Evolutionary conservation across 53 echinoderm and acorn worm genomes (phyloP).

Genomic region (Paelopatides confundens): DNA sequence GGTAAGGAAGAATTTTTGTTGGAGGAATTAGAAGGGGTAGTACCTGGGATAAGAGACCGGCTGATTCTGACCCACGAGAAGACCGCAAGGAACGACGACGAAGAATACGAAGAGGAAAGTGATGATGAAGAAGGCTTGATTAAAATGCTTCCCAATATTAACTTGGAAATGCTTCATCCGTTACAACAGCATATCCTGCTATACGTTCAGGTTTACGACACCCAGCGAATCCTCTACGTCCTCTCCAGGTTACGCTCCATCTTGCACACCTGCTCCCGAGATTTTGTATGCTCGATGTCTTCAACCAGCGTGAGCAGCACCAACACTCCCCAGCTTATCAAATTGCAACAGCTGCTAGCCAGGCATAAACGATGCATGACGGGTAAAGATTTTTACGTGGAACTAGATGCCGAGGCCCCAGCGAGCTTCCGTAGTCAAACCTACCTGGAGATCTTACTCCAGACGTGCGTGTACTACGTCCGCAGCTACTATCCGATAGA

Average conservation of each 20-base stretch:
- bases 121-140: slow-evolving; percentile 44
- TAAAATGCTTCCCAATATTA: slow-evolving; percentile 75
- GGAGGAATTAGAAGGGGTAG: slow-evolving; percentile 88
- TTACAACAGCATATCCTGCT: slow-evolving; percentile 97
- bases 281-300: slow-evolving; percentile 96
- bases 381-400: slow-evolving; percentile 89
- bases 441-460: slow-evolving; percentile 92
- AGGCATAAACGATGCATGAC: slow-evolving; percentile 94
- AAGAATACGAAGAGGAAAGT: not conserved
- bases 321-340: slow-evolving; percentile 96
- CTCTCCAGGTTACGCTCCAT: slow-evolving; percentile 84
- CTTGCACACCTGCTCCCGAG: slow-evolving; percentile 84
- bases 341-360: slow-evolving; percentile 91
- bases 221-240: slow-evolving; percentile 90
- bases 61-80: not conserved
- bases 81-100: slow-evolving; percentile 55
- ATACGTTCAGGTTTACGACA: slow-evolving; percentile 96
- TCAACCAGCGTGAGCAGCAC: slow-evolving; percentile 99
- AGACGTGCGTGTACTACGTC: slow-evolving; percentile 96
- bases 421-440: slow-evolving; percentile 89
- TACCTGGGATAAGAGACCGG: slow-evolving; percentile 65
- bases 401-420: slow-evolving; percentile 86
- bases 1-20: slow-evolving; percentile 79
- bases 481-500: slow-evolving; percentile 90
- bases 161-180: slow-evolving; percentile 77